Conservation (phyloP, 2,888 invertebrate species). For the Xanthia icteritia region DNA sequence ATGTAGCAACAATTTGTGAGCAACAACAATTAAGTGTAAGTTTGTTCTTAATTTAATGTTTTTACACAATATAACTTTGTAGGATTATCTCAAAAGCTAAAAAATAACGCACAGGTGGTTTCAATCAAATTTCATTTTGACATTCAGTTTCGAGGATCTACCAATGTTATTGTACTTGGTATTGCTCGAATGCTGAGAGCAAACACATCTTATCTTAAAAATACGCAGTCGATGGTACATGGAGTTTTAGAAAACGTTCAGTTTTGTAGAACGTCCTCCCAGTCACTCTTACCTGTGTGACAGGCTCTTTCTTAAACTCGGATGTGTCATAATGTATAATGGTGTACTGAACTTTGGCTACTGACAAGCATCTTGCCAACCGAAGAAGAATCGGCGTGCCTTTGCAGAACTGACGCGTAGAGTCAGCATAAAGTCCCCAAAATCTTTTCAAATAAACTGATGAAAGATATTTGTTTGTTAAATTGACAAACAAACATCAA, state of each 20-base stretch:
- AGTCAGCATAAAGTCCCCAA: no score
- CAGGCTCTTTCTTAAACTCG: no score
- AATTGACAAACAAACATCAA: neutral
- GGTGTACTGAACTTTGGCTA: neutral
- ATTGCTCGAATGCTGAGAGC: neutral
- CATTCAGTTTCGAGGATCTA: neutral
- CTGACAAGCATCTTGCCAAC: neutral
- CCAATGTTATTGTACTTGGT: neutral
- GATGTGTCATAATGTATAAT: neutral
- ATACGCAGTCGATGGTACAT: neutral
- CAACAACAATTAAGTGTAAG: neutral
- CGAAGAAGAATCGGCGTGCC: no score
- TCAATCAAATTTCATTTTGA: neutral
- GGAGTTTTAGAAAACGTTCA: neutral
- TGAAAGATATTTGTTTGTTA: neutral
- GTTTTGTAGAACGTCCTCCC: neutral
- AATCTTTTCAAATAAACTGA: neutral
- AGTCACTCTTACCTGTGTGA: neutral
- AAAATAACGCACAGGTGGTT: neutral
- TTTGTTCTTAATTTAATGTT: neutral
- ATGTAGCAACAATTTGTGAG: neutral
- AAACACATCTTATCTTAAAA: neutral
- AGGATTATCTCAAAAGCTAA: neutral
- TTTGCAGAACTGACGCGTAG: conserved; percentile 8
- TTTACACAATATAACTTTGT: neutral